phyloP scores from a whole-genome alignment of 2,113 vertebrate species.

The Lota lota region DNA sequence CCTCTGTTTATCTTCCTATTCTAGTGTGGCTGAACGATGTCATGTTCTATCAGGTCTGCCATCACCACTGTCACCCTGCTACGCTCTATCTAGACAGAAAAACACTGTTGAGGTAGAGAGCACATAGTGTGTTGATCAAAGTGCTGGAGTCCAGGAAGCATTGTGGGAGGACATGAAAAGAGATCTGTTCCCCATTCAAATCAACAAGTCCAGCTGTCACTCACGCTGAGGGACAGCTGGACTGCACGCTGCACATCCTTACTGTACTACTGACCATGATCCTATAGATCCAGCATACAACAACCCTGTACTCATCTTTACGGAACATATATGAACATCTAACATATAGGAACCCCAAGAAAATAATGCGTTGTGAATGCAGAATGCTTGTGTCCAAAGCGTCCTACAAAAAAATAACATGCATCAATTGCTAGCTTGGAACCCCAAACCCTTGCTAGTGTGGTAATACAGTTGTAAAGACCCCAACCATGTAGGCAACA shows the following conservation, averaged over 20 bases:
- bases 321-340: no score
- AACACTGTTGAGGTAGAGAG: no score
- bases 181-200: slow-evolving; percentile 46
- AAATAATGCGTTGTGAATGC: no score
- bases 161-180: slow-evolving; percentile 40
- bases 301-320: neutral
- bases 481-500: no score
- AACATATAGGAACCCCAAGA: no score
- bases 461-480: no score
- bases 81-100: neutral
- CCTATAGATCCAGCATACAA: neutral
- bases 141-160: neutral
- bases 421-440: no score
- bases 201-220: slow-evolving; percentile 45
- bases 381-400: no score
- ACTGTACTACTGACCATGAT: slow-evolving; percentile 18
- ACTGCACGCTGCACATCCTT: slow-evolving; percentile 22
- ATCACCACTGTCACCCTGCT: neutral
- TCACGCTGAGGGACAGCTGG: slow-evolving; percentile 44
- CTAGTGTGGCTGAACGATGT: neutral
- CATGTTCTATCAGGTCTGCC: neutral
- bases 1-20: neutral
- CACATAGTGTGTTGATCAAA: neutral
- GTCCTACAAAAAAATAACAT: no score
- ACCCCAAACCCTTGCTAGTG: no score